Conservation (phyloP, 2,888 invertebrate species). For the Drosophila demipolita region DNA sequence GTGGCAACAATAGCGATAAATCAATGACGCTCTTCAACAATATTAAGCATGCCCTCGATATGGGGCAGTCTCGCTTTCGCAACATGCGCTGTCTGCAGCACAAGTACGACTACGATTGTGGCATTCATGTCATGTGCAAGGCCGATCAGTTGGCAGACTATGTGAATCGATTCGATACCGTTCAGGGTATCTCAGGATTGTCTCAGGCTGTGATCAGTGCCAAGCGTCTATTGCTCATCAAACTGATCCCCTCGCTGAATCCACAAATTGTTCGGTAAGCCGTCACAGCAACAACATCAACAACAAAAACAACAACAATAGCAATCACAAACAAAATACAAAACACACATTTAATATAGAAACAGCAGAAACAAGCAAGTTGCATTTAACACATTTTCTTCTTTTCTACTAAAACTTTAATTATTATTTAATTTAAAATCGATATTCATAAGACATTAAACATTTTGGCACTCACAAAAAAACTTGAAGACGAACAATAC, state of each 20-base stretch:
- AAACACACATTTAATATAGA: too few relatives aligned
- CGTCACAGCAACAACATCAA: not conserved
- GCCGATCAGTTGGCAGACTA: conserved; percentile 87
- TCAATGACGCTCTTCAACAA: conserved; percentile 88
- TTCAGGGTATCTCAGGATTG: conserved; percentile 79
- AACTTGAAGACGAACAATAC: too few relatives aligned
- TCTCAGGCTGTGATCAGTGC: conserved; percentile 86
- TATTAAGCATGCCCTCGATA: conserved; percentile 84
- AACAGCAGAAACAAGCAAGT: too few relatives aligned
- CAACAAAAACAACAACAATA: not conserved
- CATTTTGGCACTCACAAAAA: not conserved
- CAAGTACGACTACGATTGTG: conserved; percentile 95
- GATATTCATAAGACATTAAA: conserved; percentile 13
- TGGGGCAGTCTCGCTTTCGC: conserved; percentile 85
- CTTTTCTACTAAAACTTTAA: too few relatives aligned
- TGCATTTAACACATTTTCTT: not conserved
- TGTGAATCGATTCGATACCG: conserved; percentile 81
- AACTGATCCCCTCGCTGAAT: conserved; percentile 86
- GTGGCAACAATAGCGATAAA: conserved; percentile 88
- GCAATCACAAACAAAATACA: not conserved
- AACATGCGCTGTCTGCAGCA: conserved; percentile 89
- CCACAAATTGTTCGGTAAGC: conserved; percentile 30
- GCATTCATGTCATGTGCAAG: conserved; percentile 93
- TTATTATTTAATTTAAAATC: not conserved
- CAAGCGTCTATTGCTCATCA: conserved; percentile 88